Evolutionary conservation across 2,888 invertebrate genomes (phyloP).

Genomic region (Fragum fragum): DNA sequence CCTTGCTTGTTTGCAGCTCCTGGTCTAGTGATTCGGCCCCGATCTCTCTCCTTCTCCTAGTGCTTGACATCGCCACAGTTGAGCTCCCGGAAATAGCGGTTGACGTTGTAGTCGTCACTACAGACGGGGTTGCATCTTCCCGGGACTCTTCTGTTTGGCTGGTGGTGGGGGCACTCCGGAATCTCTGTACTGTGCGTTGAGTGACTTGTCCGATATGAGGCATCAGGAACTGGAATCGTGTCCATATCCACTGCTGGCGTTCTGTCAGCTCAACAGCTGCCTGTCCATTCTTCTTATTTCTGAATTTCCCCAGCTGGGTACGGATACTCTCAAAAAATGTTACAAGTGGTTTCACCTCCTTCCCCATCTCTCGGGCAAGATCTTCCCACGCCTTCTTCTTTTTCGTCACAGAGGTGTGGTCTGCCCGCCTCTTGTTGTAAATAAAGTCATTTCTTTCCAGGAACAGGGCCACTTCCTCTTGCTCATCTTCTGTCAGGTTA

Average conservation of each 20-base stretch:
- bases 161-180: conserved; percentile 47
- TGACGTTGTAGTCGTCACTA: conserved; percentile 40
- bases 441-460: conserved; percentile 53
- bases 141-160: conserved; percentile 49
- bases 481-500: conserved; percentile 51
- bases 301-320: conserved; percentile 40
- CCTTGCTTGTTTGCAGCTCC: conserved; percentile 49
- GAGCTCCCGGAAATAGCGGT: conserved; percentile 42
- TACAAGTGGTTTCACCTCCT: conserved; percentile 76
- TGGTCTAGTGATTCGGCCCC: conserved; percentile 43
- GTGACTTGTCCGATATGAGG: conserved; percentile 58
- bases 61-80: conserved; percentile 43
- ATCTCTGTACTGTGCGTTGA: conserved; percentile 52
- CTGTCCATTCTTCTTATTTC: conserved; percentile 41
- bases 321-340: conserved; percentile 41
- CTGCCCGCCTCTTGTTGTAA: conserved; percentile 53
- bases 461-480: conserved; percentile 57
- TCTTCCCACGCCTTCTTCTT: conserved; percentile 47
- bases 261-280: conserved; percentile 55
- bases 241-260: conserved; percentile 44
- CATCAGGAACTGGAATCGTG: conserved; percentile 49
- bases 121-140: conserved; percentile 43
- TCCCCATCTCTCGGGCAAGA: conserved; percentile 34
- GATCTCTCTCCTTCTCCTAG: conserved; percentile 43
- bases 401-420: conserved; percentile 44